A percentile compares a stretch with the other conserved stretches of the same genome.
phyloP scores from a whole-genome alignment of 2,797 vertebrate genomes.

The Helicolenus hilgendorfi region DNA sequence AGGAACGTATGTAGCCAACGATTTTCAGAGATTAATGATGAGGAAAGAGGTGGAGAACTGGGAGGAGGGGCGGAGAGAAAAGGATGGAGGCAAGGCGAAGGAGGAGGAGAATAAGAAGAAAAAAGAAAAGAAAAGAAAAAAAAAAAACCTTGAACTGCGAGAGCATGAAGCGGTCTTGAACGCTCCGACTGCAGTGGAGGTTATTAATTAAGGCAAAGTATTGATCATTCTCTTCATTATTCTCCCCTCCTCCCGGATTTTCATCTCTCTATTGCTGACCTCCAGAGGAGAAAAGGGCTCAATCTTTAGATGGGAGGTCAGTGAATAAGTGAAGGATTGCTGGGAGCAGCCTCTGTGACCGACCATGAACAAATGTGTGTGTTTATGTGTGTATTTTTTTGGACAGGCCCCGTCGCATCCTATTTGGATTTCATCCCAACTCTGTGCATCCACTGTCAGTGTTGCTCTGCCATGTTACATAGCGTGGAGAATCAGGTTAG shows the following conservation, averaged over 20 bases:
- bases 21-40: conserved; percentile 89
- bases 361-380: conserved; percentile 16
- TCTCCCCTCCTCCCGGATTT: conserved; percentile 63
- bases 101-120: conserved; percentile 38
- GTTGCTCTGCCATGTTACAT: conserved; percentile 61
- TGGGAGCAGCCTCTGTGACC: conserved; percentile 23
- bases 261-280: conserved; percentile 78
- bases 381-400: conserved; percentile 32
- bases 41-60: conserved; percentile 78
- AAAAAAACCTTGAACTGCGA: conserved; percentile 39
- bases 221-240: conserved; percentile 82
- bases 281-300: conserved; percentile 47
- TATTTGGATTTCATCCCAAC: conserved; percentile 71
- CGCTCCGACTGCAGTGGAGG: conserved; percentile 67
- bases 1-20: conserved; percentile 87
- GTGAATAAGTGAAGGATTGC: conserved; percentile 54
- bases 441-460: conserved; percentile 51
- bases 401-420: conserved; percentile 66
- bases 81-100: conserved; percentile 38
- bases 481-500: conserved; percentile 79
- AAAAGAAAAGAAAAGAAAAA: background rate
- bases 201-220: conserved; percentile 85
- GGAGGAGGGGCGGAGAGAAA: conserved; percentile 43
- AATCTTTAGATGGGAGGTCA: conserved; percentile 72
- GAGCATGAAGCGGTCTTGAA: conserved; percentile 66